phyloP scores from a whole-genome alignment of 2,113 vertebrate species.

The Bufo bufo region DNA sequence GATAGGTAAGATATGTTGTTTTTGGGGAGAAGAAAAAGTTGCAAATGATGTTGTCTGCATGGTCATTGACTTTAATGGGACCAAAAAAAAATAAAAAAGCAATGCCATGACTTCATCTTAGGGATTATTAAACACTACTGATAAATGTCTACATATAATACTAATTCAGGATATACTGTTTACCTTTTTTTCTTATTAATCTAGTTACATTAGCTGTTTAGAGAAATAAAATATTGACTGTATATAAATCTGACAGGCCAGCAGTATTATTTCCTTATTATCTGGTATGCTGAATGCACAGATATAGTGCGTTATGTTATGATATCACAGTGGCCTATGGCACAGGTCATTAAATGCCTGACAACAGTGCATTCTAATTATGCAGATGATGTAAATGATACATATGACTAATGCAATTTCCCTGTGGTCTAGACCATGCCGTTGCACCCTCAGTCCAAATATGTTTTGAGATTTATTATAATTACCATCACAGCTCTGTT shows the following conservation, averaged over 20 bases:
- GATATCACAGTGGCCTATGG: slow-evolving; percentile 6
- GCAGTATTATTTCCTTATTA: background rate
- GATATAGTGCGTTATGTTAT: background rate
- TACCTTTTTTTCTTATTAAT: no score
- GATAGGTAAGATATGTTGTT: no score
- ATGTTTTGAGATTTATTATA: slow-evolving; percentile 23
- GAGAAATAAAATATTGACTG: background rate
- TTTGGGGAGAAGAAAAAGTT: no score
- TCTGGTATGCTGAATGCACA: background rate
- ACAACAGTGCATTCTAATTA: slow-evolving; percentile 25
- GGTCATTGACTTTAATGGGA: no score
- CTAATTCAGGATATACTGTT: no score
- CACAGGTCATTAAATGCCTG: slow-evolving; percentile 9
- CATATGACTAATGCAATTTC: background rate
- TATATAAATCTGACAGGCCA: background rate
- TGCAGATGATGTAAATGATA: background rate
- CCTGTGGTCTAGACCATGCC: background rate
- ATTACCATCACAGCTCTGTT: slow-evolving; percentile 24
- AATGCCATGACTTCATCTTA: no score
- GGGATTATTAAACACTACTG: no score
- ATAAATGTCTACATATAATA: no score
- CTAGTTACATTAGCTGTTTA: no score
- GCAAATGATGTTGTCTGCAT: no score
- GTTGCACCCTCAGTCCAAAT: background rate
- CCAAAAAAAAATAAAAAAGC: no score